A percentile compares a stretch with the other conserved stretches of the same genome.
phyloP scores from a whole-genome alignment of 2,113 vertebrate genomes.

The Corynorhinus townsendii region DNA sequence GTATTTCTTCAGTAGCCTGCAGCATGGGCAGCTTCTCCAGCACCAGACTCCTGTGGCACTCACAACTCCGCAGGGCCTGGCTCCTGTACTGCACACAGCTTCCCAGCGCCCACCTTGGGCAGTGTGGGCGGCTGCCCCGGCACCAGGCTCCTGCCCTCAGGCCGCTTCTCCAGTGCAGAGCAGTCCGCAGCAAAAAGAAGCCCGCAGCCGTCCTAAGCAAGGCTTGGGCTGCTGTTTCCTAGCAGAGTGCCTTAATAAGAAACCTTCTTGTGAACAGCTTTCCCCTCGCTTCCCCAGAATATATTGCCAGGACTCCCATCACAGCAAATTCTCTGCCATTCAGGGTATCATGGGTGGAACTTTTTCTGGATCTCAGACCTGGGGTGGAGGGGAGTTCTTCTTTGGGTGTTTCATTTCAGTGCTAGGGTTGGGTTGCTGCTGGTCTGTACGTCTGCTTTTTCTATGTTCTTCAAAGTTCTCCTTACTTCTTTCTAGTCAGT shows the following conservation, averaged over 20 bases:
- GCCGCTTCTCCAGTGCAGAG: background rate
- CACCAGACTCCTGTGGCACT: background rate
- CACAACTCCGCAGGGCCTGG: background rate
- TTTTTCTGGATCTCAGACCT: background rate
- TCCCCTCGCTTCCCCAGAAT: background rate
- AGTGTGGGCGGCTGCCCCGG: background rate
- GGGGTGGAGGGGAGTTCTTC: background rate
- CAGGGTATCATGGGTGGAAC: background rate
- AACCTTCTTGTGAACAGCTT: background rate
- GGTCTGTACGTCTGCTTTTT: background rate
- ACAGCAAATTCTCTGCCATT: background rate
- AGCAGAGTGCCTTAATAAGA: background rate
- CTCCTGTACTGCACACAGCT: background rate
- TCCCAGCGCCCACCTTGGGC: background rate
- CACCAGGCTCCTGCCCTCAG: background rate
- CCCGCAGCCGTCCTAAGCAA: background rate
- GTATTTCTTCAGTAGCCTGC: background rate
- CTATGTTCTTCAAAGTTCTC: background rate
- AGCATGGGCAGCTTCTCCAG: background rate
- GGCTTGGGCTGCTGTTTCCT: background rate
- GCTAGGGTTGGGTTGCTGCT: background rate
- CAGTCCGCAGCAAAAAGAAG: background rate
- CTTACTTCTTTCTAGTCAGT: background rate
- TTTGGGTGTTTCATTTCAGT: background rate
- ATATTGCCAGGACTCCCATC: background rate